Percentiles rank a stretch among this genome's conserved stretches.
Evolutionary conservation across 2,888 invertebrate genomes (phyloP).

Genomic region (Bellardia pandia): DNA sequence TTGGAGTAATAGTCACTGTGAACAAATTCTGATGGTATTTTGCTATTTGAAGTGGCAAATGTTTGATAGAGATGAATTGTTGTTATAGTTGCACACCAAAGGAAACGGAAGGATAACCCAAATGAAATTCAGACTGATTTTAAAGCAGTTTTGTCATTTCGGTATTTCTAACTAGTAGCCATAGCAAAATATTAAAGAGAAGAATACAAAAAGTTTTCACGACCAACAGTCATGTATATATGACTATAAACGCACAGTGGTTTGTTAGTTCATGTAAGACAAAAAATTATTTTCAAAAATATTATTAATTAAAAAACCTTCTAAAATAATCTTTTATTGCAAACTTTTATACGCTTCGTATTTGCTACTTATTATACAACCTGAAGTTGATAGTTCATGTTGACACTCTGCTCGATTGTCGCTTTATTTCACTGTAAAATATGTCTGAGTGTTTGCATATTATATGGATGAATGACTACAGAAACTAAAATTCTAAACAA

Average conservation of each 20-base stretch:
- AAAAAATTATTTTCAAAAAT: no score
- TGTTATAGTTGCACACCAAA: slow-evolving; percentile 56
- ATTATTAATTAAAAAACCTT: no score
- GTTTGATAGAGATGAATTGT: slow-evolving; percentile 68
- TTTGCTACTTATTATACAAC: no score
- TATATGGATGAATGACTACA: slow-evolving; percentile 41
- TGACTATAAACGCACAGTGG: neutral
- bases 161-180: slow-evolving; percentile 77
- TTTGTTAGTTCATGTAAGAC: no score
- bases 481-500: slow-evolving; percentile 42
- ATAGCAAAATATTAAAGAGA: slow-evolving; percentile 33
- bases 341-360: no score
- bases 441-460: slow-evolving; percentile 37
- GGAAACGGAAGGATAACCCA: slow-evolving; percentile 72
- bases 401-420: no score
- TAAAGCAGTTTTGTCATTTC: slow-evolving; percentile 81
- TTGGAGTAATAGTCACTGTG: slow-evolving; percentile 40
- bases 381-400: no score
- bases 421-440: slow-evolving; percentile 13
- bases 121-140: slow-evolving; percentile 81
- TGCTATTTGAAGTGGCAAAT: slow-evolving; percentile 59
- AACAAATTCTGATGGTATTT: slow-evolving; percentile 49
- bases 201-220: slow-evolving; percentile 65
- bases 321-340: no score
- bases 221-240: slow-evolving; percentile 64